Conservation (phyloP, 2,888 invertebrate species). For the Agrilus biguttatus region DNA sequence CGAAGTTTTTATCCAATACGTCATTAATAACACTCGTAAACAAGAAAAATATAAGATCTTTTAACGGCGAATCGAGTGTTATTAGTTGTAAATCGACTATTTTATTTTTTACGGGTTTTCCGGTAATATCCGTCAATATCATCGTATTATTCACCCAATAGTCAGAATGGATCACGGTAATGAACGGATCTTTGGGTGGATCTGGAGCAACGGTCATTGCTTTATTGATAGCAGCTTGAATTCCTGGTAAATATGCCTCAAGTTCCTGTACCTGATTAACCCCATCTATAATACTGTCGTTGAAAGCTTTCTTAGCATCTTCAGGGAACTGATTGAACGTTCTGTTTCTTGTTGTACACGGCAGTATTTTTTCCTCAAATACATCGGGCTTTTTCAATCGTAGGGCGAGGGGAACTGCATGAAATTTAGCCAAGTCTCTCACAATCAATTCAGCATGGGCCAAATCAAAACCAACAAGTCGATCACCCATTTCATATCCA, state of each 20-base stretch:
- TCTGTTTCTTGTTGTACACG: constrained; percentile 24
- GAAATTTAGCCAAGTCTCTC: constrained; percentile 38
- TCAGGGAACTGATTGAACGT: constrained; percentile 20
- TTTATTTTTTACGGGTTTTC: constrained; percentile 35
- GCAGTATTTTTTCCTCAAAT: constrained; percentile 30
- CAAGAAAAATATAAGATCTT: constrained; percentile 41
- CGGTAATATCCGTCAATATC: constrained; percentile 32
- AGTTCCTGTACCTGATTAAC: constrained; percentile 16
- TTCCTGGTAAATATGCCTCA: constrained; percentile 16
- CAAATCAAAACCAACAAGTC: constrained; percentile 36
- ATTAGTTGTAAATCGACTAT: constrained; percentile 46
- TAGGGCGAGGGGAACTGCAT: constrained; percentile 41
- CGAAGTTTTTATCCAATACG: constrained; percentile 31
- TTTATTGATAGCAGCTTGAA: constrained; percentile 18
- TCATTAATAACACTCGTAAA: constrained; percentile 35
- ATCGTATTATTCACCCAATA: constrained; percentile 49
- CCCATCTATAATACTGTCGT: constrained; percentile 21
- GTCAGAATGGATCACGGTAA: constrained; percentile 40
- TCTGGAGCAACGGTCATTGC: constrained; percentile 12
- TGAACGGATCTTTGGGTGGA: constrained; percentile 33
- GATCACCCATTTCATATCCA: constrained; percentile 37
- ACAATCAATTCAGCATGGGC: constrained; percentile 34
- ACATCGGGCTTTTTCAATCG: constrained; percentile 32
- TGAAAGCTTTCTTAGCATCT: constrained; percentile 21
- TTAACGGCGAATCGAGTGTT: constrained; percentile 33